Percentiles rank a stretch among this genome's conserved stretches.
Conservation (phyloP, 2,113 vertebrate species). For the Typhlomys cinereus region DNA sequence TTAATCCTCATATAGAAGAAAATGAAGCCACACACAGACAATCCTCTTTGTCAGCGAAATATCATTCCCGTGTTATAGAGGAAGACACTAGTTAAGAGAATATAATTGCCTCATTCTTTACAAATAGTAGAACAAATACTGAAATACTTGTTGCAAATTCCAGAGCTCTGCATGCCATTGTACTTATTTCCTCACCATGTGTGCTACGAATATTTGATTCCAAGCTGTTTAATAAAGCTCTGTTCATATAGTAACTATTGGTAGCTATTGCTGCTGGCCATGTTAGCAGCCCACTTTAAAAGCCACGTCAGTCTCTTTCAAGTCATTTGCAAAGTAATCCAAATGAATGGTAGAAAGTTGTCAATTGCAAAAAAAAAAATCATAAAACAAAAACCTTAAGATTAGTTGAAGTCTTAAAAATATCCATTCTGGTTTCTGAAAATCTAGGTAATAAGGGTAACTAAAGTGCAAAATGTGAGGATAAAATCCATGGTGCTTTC, state of each 20-base stretch:
- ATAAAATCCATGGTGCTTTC: conserved; percentile 65
- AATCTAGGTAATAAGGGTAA: conserved; percentile 47
- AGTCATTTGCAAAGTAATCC: conserved; percentile 61
- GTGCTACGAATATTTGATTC: background rate
- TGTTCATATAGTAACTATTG: no score
- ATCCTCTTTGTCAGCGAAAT: background rate
- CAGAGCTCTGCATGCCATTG: background rate
- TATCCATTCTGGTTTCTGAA: conserved; percentile 10
- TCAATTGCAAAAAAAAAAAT: conserved; percentile 68
- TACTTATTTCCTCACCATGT: background rate
- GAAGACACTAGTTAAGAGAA: background rate
- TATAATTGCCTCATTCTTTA: background rate
- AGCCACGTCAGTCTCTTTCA: no score
- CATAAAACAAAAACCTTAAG: conserved; percentile 58
- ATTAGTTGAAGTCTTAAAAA: conserved; percentile 32
- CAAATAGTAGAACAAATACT: background rate
- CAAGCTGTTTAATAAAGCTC: conserved; percentile 4
- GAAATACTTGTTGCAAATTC: background rate
- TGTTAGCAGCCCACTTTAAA: background rate
- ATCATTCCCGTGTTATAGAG: background rate
- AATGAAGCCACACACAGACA: background rate
- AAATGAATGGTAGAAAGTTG: conserved; percentile 61
- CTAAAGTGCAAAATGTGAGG: conserved; percentile 24
- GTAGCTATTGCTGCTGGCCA: background rate
- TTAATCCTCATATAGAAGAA: background rate